Evolutionary conservation across 2,113 vertebrate genomes (phyloP), one percentile per base, ranked within the genome.

Genomic region (Pelecanus crispus): DNA sequence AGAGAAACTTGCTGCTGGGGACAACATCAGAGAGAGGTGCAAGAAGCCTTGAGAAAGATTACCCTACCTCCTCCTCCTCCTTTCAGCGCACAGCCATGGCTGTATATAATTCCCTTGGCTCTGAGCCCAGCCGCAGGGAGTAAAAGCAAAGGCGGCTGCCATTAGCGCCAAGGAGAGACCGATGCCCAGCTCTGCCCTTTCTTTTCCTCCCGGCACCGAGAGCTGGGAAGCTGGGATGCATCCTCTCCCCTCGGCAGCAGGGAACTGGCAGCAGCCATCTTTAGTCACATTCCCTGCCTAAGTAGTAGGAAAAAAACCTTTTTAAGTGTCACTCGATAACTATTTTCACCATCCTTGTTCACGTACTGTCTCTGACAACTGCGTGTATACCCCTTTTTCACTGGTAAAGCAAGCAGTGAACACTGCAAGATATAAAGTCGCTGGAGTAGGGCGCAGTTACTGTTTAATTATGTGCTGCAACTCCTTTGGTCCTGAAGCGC

Each of bases 121-220:
- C 75, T 1, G 38, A 92, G 95, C 96, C 96, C 95, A 97, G 95
- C 78, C 28, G 67, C 87, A 80, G 91, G 81, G 89, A 95, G 83
- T 31, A 90, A 79, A 97, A 95, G 95, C 86, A 91, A 97, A 96
- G 91, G 79, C 87, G 9, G 94, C 87, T 95, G 94, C 95, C 95
- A 52, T 75, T 68, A 96, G 95, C n/a, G 59, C 96, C 86, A 96
- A 96, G 93, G 89, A 74, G 93, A 97, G 91, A 88, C 32, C 14
- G 50, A 95, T 95, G 94, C 96, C 93, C 93, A 94, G 91, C 78
- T 94, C 92, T 90, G 90, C 93, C 92, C 94, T 96, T 96, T 97
- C 95, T 96, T 95, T 88, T 40, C 74, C 86, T 95, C 66, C 42
- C 85, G 0, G 78, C 93, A 32, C 84, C 0, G 0, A 78, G 87